phyloP scores from a whole-genome alignment of 2,113 vertebrate species.

The Rhineura floridana region DNA sequence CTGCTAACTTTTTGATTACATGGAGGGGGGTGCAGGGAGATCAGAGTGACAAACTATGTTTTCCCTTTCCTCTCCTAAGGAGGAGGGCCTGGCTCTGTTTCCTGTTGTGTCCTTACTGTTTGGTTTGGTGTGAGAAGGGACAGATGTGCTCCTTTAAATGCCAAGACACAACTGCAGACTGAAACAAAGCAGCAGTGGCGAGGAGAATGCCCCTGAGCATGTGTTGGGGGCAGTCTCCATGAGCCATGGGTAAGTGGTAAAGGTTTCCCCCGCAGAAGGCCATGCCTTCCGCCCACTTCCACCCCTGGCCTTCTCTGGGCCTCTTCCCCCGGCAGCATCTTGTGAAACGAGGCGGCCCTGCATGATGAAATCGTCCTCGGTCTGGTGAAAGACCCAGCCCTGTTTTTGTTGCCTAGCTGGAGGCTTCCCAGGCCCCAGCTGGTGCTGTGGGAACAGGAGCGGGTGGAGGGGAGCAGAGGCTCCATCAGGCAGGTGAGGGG shows the following conservation, averaged over 20 bases:
- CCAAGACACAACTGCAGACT: not conserved
- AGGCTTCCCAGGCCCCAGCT: not conserved
- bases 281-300: not conserved
- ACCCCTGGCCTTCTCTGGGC: not conserved
- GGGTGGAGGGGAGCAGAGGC: not conserved
- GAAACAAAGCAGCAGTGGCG: not conserved
- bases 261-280: not conserved
- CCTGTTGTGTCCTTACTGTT: not conserved
- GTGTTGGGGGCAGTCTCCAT: no score
- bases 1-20: not conserved
- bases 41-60: not conserved
- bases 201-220: not conserved
- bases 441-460: not conserved
- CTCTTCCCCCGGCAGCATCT: not conserved
- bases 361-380: not conserved
- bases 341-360: not conserved
- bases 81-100: not conserved
- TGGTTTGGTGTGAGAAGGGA: no score
- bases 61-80: not conserved
- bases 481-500: not conserved
- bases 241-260: no score
- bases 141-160: not conserved
- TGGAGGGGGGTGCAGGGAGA: not conserved
- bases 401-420: not conserved
- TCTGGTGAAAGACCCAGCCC: not conserved